Evolutionary conservation across 2,113 vertebrate genomes (phyloP), one percentile per base, ranked within the genome.

Genomic region (Polyodon spathula): DNA sequence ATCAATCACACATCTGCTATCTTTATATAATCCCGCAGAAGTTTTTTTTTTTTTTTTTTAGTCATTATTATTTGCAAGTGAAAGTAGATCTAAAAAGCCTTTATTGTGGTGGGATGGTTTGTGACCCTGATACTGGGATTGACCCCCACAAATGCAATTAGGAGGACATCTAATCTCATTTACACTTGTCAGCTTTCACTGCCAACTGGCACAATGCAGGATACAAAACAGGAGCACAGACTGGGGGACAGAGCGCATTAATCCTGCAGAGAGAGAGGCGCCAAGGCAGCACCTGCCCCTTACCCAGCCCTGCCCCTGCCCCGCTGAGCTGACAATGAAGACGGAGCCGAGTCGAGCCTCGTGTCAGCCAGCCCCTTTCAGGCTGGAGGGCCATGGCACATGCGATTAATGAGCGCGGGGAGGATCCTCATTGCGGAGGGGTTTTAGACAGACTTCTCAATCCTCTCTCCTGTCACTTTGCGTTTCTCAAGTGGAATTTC

Each of bases 341-440:
- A 71, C 69, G 69, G 67, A 48, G 16, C 41, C 9, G 58, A 48
- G 52, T 58, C 66, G 27, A 72, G 76, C 70, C 78, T 70, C 71
- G 79, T 81, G 81, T 83, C 81, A 71, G 78, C 75, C 76, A 76
- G 69, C 52, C 61, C 79, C 72, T 84, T 82, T 85, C 69, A 80
- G 64, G 59, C 63, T 0, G 38, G 40, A 41, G 55, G 40, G 71
- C 70, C 65, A 66, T 61, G 66, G 77, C 85, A 71, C 73, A 68
- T 65, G 73, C 63, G 77, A 85, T 85, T 86, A 85, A 76, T 70
- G 71, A 65, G 63, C 63, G 66, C 6, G n/a, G 72, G 73, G 65
- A 58, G 52, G 50, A 61, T 67, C 72, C 73, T 75, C 68, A 27
- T n/a, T n/a, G n/a, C n/a, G n/a, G n/a, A n/a, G n/a, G n/a, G n/a